These are phyloP conservation scores for Pocillopora damicornis DNA, from an alignment of 64 coral and sea anemone species.

Conservation along the genomic window DNA sequence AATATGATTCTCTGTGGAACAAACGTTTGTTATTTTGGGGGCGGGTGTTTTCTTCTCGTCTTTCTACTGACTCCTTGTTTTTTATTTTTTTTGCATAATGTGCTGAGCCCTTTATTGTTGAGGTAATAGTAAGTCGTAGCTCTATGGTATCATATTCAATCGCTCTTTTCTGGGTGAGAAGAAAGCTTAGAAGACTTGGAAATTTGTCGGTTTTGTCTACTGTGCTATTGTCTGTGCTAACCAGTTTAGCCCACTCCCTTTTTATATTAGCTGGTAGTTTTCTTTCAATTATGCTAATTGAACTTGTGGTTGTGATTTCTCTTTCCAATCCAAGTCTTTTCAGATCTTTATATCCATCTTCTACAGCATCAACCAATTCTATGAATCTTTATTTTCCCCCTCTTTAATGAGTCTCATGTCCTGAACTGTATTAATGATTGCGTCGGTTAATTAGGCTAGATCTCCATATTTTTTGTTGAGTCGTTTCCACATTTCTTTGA, in stretches of 20 bases:
- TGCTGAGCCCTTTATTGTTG: not conserved
- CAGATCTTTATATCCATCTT: slow-evolving; percentile 21
- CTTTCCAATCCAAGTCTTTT: slow-evolving; percentile 41
- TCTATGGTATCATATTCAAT: slow-evolving; percentile 48
- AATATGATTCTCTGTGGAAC: slow-evolving; percentile 6
- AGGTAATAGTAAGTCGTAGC: not conserved
- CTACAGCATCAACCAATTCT: not conserved
- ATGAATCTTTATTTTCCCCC: slow-evolving; percentile 28
- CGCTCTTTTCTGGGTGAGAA: slow-evolving; percentile 22
- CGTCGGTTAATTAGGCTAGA: not conserved
- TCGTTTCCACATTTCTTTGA: no score
- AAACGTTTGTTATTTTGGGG: slow-evolving; percentile 5
- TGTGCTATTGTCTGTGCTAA: not conserved
- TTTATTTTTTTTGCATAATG: not conserved
- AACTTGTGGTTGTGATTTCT: slow-evolving; percentile 44
- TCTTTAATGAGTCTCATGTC: slow-evolving; percentile 5
- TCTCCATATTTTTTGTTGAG: no score
- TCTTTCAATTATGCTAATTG: slow-evolving; percentile 25
- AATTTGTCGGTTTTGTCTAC: slow-evolving; percentile 39
- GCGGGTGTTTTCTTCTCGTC: not conserved
- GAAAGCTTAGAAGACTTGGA: slow-evolving; percentile 27
- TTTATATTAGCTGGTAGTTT: slow-evolving; percentile 11
- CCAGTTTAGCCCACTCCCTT: slow-evolving; percentile 19
- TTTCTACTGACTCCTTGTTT: not conserved
- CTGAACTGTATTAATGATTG: not conserved